phyloP scores from a whole-genome alignment of 2,888 invertebrate species.

The Mesorhabditis belari region DNA sequence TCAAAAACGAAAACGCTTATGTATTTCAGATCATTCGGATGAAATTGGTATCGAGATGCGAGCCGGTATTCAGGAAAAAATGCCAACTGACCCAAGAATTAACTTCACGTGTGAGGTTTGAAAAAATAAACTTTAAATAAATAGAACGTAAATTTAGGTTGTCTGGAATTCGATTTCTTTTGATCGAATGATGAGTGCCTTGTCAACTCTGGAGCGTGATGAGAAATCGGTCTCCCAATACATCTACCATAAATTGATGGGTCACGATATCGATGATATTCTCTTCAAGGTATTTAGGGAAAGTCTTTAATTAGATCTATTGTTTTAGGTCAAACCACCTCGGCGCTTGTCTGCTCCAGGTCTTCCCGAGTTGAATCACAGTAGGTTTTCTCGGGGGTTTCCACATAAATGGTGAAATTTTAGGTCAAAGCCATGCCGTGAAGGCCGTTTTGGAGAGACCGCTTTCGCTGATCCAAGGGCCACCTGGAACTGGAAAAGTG shows the following conservation, averaged over 20 bases:
- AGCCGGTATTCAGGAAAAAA: slow-evolving; percentile 70
- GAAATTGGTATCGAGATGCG: slow-evolving; percentile 95
- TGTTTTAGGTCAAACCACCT: slow-evolving; percentile 53
- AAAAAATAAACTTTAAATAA: neutral
- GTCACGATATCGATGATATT: slow-evolving; percentile 62
- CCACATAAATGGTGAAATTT: no score
- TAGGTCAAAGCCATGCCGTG: slow-evolving; percentile 94
- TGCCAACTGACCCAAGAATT: slow-evolving; percentile 84
- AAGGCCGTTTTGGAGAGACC: slow-evolving; percentile 94
- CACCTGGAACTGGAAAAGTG: slow-evolving; percentile 37
- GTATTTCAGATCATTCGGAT: slow-evolving; percentile 73
- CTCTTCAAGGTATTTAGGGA: slow-evolving; percentile 53
- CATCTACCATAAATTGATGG: slow-evolving; percentile 90
- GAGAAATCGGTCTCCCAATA: slow-evolving; percentile 92
- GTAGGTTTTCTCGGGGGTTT: no score
- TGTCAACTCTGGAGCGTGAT: slow-evolving; percentile 90
- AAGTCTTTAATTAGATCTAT: neutral
- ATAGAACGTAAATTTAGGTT: slow-evolving; percentile 9
- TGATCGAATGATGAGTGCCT: slow-evolving; percentile 75
- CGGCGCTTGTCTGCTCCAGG: slow-evolving; percentile 84
- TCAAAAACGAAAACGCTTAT: neutral
- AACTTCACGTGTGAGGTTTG: slow-evolving; percentile 87
- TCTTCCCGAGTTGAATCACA: slow-evolving; percentile 91
- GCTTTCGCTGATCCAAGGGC: slow-evolving; percentile 84
- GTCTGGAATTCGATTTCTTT: slow-evolving; percentile 50